Evolutionary conservation across 2,113 vertebrate species (phyloP), one percentile per base, ranked within the genome.

Genomic region (Strix aluco): DNA sequence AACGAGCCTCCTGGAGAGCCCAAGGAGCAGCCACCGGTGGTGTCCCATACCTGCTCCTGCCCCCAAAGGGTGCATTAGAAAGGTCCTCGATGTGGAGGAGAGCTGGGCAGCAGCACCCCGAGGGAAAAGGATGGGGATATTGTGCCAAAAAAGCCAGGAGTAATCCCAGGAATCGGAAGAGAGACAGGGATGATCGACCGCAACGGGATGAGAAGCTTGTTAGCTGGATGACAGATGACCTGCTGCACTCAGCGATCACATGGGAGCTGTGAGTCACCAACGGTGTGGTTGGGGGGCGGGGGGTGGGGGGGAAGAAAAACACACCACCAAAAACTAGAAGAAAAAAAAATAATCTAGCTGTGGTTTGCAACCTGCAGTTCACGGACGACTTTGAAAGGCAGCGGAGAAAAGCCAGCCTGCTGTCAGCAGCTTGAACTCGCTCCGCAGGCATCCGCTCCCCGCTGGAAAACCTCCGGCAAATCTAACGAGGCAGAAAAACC

Each of bases 11-110:
- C 47, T 5, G 34, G 38, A 67, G 54, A 83, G 55, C 40, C 18
- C n/a, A 0, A 63, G 23, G 1, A 63, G 29, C 11, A 47, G 49
- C 15, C 2, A 0, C 42, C 4, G 0, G 36, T 5, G 27, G 58
- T 13, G 52, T 34, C 58, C 23, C 51, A 19, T 20, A 57, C 44
- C 51, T n/a, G 58, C 36, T 85, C 42, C 58, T 29, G 32, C 44
- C 44, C 44, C 49, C 15, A 5, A 74, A 46, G 30, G 32, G 11
- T 6, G 54, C 12, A 1, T 54, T 10, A 34, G 44, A 38, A 81
- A 75, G 27, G 57, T 63, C 57, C 40, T 11, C 1, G 3, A 55
- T 5, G 38, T 1, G 7, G 70, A 32, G 30, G 17, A 73, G 34
- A 77, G 23, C 6, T 1, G 1, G 36, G 72, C 49, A 36, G 72